phyloP scores from a whole-genome alignment of 2,888 invertebrate species.

The Xanthorhoe designata region DNA sequence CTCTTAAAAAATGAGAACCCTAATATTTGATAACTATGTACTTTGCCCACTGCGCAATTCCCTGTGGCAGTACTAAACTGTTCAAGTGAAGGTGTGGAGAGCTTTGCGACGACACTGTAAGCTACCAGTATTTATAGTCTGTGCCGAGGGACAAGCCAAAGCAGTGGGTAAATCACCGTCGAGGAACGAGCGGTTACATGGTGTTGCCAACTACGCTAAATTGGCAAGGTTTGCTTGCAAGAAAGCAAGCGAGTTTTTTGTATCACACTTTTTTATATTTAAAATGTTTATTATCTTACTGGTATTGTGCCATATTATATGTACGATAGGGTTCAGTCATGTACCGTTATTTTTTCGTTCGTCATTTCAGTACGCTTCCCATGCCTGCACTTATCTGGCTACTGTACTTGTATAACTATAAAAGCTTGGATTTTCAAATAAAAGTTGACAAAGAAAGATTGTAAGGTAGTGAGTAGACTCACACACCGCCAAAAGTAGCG shows the following conservation, averaged over 20 bases:
- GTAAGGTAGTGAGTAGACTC: too few relatives aligned
- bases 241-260: not conserved
- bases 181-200: slow-evolving; percentile 11
- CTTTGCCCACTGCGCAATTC: slow-evolving; percentile 2
- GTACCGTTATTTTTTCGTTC: too few relatives aligned
- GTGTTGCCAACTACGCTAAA: slow-evolving; percentile 19
- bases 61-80: slow-evolving; percentile 27
- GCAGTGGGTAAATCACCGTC: slow-evolving; percentile 41
- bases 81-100: slow-evolving; percentile 25
- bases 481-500: not conserved
- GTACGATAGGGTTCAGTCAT: too few relatives aligned
- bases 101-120: slow-evolving; percentile 52
- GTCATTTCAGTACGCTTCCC: too few relatives aligned
- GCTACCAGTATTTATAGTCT: slow-evolving; percentile 68
- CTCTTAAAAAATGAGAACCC: too few relatives aligned
- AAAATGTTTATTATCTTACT: too few relatives aligned
- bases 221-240: slow-evolving; percentile 1
- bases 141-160: slow-evolving; percentile 43
- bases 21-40: too few relatives aligned
- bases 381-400: too few relatives aligned
- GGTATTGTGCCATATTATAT: too few relatives aligned
- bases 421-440: not conserved
- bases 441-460: too few relatives aligned
- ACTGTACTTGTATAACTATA: too few relatives aligned
- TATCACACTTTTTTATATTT: not conserved